phyloP scores from a whole-genome alignment of 2,113 vertebrate genomes.

The Dasyornis broadbenti region DNA sequence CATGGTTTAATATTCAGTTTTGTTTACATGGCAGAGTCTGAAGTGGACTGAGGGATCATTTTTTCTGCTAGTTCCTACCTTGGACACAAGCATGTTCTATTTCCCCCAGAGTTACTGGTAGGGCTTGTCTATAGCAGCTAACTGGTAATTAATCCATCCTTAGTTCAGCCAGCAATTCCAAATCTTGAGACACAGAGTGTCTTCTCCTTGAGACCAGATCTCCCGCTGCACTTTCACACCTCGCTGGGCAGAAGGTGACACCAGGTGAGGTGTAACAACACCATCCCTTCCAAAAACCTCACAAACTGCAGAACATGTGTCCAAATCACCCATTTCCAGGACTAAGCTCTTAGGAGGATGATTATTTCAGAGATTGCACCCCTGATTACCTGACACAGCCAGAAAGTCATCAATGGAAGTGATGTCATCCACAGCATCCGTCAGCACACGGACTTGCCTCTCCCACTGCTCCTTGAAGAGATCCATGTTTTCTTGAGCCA shows the following conservation, averaged over 20 bases:
- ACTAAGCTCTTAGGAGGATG: fast-evolving
- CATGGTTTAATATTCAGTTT: not conserved
- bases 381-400: slow-evolving; percentile 88
- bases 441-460: slow-evolving; percentile 94
- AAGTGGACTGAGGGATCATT: slow-evolving; percentile 19
- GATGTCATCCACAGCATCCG: slow-evolving; percentile 97
- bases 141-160: not conserved
- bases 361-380: not conserved
- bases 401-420: slow-evolving; percentile 99
- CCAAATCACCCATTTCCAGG: not conserved
- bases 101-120: not conserved
- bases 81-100: not conserved
- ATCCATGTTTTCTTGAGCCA: slow-evolving; percentile 99
- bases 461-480: slow-evolving; percentile 98
- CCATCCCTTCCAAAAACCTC: not conserved
- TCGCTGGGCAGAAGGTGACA: fast-evolving
- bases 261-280: not conserved
- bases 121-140: not conserved
- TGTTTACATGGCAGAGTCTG: slow-evolving; percentile 42
- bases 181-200: not conserved
- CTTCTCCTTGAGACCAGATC: not conserved
- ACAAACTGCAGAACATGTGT: not conserved
- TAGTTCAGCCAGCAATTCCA: not conserved
- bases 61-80: slow-evolving; percentile 25
- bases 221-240: not conserved